Conservation (phyloP, 2,888 invertebrate genomes). For the Mesorhabditis spiculigera region DNA sequence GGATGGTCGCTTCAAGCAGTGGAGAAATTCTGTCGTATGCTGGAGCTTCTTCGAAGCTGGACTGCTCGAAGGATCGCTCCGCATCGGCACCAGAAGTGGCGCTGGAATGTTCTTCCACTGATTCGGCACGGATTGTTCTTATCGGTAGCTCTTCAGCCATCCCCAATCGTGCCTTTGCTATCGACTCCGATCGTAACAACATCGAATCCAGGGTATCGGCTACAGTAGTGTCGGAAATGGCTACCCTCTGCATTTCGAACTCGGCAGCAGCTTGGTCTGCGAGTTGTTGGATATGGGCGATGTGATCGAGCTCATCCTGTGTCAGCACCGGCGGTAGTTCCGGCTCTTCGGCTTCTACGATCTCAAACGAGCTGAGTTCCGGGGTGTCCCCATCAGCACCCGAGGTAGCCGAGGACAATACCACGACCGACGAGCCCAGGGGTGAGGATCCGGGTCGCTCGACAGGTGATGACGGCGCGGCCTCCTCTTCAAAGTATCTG, state of each 20-base stretch:
- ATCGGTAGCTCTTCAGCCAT: no score
- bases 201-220: no score
- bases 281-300: slow-evolving; percentile 17
- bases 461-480: background rate
- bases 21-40: background rate
- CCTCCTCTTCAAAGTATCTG: slow-evolving; percentile 2
- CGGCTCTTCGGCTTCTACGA: background rate
- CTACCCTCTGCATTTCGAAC: background rate
- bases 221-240: no score
- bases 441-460: background rate
- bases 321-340: background rate
- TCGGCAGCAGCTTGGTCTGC: slow-evolving; percentile 21
- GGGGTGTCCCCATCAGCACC: slow-evolving; percentile 8
- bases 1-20: background rate
- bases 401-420: background rate
- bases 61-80: slow-evolving; percentile 13
- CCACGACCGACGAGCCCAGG: background rate
- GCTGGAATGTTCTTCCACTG: slow-evolving; percentile 13
- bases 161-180: no score
- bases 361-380: background rate
- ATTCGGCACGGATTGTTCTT: background rate
- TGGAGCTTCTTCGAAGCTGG: background rate
- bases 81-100: slow-evolving; percentile 24
- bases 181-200: no score
- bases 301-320: slow-evolving; percentile 20